Conservation (phyloP, 1,140 invertebrate species). For the Megathymus violae region DNA sequence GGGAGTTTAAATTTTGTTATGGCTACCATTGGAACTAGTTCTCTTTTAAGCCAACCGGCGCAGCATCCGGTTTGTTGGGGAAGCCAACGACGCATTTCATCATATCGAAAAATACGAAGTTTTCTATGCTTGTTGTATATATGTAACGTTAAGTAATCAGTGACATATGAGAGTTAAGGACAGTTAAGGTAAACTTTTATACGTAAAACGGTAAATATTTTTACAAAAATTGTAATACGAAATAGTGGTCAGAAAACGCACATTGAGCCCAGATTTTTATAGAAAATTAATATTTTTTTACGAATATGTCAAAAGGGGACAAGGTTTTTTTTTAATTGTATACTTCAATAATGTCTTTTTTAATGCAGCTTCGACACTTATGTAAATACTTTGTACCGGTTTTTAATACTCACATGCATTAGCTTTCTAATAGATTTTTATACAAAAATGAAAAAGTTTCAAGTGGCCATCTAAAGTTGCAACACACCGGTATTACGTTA, state of each 20-base stretch:
- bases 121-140: conserved; percentile 50
- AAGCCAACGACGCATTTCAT: conserved; percentile 42
- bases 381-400: conserved; percentile 33
- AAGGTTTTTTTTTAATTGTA: conserved; percentile 21
- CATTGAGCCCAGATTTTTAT: conserved; percentile 63
- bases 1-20: conserved; percentile 66
- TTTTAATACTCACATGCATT: conserved; percentile 32
- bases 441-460: conserved; percentile 18
- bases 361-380: conserved; percentile 24
- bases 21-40: conserved; percentile 27
- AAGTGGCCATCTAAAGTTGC: conserved; percentile 12
- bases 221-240: conserved; percentile 52
- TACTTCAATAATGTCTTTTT: conserved; percentile 24
- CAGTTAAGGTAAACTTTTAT: conserved; percentile 61
- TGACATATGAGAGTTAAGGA: conserved; percentile 28
- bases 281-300: conserved; percentile 31
- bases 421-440: conserved; percentile 34
- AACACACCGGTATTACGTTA: neutral
- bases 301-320: conserved; percentile 1
- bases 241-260: conserved; percentile 55
- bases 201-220: conserved; percentile 71
- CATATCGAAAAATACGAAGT: conserved; percentile 63
- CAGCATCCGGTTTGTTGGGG: conserved; percentile 9
- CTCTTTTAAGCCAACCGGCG: conserved; percentile 33
- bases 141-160: conserved; percentile 48